phyloP scores from a whole-genome alignment of 2,797 vertebrate genomes.

The Corythornis leucogaster region DNA sequence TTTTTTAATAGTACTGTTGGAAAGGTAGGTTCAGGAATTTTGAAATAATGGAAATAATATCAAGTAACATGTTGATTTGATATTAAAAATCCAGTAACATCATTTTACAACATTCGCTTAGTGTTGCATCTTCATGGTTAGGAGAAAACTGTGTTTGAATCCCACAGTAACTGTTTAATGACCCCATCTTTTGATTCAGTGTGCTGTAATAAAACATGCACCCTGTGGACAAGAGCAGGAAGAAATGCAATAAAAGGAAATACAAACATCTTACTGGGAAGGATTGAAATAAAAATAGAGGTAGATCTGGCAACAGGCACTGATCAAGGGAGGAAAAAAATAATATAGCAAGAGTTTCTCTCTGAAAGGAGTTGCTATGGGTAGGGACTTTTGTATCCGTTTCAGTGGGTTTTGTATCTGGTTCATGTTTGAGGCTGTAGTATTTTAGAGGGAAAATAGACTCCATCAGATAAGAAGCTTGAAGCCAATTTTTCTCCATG shows the following conservation, averaged over 20 bases:
- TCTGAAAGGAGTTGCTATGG: background rate
- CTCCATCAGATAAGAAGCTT: background rate
- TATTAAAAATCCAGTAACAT: background rate
- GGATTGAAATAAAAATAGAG: background rate
- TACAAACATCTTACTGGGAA: background rate
- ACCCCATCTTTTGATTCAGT: background rate
- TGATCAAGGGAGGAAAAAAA: background rate
- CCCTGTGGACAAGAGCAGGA: background rate
- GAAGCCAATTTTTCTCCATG: constrained; percentile 1
- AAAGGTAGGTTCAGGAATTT: background rate
- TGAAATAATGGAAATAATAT: background rate
- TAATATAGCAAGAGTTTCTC: background rate
- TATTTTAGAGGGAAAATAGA: background rate
- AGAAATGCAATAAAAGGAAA: background rate
- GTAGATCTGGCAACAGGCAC: background rate
- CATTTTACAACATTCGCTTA: background rate
- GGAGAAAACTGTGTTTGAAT: background rate
- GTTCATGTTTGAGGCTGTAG: background rate
- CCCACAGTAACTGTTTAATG: background rate
- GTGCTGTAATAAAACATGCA: background rate
- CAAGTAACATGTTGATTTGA: background rate
- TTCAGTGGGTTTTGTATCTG: background rate
- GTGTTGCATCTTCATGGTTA: background rate
- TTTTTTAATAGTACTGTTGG: background rate
- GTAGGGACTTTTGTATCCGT: background rate